phyloP scores from a whole-genome alignment of 1,140 invertebrate genomes.

The Globodera rostochiensis region DNA sequence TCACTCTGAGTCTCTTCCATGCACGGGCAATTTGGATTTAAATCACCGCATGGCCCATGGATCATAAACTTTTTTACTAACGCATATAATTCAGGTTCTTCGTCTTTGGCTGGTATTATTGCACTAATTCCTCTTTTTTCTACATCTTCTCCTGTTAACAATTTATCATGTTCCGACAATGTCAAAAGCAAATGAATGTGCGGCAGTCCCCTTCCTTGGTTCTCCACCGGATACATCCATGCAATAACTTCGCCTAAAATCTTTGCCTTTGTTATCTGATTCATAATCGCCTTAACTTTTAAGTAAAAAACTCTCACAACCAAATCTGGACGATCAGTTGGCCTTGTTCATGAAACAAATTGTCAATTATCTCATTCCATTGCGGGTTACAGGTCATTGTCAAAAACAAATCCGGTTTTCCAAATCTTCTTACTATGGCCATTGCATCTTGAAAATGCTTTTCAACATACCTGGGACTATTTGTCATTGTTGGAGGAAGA shows the following conservation, averaged over 20 bases:
- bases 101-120: neutral
- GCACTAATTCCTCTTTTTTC: constrained; percentile 5
- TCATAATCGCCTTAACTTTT: constrained; percentile 14
- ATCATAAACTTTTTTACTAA: neutral
- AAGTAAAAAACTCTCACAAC: constrained; percentile 16
- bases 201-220: neutral
- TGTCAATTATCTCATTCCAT: too few species aligned
- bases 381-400: too few species aligned
- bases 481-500: too few species aligned
- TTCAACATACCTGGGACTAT: neutral
- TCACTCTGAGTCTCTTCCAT: too few species aligned
- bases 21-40: neutral
- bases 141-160: neutral
- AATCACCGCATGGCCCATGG: too few species aligned
- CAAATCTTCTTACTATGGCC: constrained; percentile 5
- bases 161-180: neutral
- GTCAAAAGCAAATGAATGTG: constrained; percentile 11
- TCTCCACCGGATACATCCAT: neutral
- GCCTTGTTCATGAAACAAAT: too few species aligned
- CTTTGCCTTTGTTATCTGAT: neutral
- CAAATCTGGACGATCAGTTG: constrained; percentile 17
- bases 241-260: constrained; percentile 4
- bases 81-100: neutral
- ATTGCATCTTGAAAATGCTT: constrained; percentile 20
- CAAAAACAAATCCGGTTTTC: neutral